Percentiles rank a stretch among this genome's conserved stretches.
Evolutionary conservation across 2,888 invertebrate genomes (phyloP).

Genomic region (Psylliodes chrysocephalus): DNA sequence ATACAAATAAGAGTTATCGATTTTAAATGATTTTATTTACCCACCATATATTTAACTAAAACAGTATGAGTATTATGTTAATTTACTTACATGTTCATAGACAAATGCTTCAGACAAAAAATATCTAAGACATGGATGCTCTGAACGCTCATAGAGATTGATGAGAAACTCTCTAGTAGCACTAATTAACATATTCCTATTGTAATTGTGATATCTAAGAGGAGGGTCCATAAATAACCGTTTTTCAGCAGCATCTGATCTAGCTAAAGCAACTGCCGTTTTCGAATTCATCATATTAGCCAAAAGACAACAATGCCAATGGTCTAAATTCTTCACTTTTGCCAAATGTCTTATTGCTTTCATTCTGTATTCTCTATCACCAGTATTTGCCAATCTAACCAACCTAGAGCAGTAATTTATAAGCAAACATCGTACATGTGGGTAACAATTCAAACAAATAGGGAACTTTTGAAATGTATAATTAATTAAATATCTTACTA

Average conservation of each 20-base stretch:
- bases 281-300: constrained; percentile 82
- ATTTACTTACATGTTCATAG: constrained; percentile 62
- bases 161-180: constrained; percentile 63
- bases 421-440: constrained; percentile 2
- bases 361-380: constrained; percentile 70
- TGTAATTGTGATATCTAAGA: constrained; percentile 54
- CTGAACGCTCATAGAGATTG: constrained; percentile 60
- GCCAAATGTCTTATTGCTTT: constrained; percentile 75
- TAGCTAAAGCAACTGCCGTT: constrained; percentile 82
- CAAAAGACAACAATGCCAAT: constrained; percentile 68
- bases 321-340: constrained; percentile 70
- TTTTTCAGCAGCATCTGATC: constrained; percentile 75
- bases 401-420: constrained; percentile 61
- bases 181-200: constrained; percentile 58
- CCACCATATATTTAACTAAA: too few relatives aligned
- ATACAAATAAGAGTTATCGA: too few relatives aligned
- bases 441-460: background rate
- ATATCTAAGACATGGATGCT: constrained; percentile 66
- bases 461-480: too few relatives aligned
- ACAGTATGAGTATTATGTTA: too few relatives aligned
- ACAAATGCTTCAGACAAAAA: constrained; percentile 64
- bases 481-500: too few relatives aligned
- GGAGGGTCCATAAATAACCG: constrained; percentile 82
- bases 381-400: constrained; percentile 73
- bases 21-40: too few relatives aligned